These are phyloP conservation scores for Temnothorax curvispinosus DNA, from an alignment of 1,140 invertebrate genomes.

Conservation along the genomic window DNA sequence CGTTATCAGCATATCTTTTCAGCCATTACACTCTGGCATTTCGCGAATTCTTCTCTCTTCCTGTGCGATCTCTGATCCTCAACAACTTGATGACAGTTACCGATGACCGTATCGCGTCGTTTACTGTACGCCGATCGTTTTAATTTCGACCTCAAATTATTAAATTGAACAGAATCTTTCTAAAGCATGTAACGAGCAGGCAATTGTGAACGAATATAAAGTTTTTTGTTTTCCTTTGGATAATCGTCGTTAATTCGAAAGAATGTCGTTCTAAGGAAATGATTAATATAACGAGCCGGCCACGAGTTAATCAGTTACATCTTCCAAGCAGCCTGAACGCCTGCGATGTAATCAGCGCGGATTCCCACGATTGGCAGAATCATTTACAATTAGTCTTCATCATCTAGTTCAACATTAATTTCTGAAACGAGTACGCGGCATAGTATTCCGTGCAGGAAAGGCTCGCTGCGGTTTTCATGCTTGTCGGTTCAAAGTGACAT, in stretches of 20 bases:
- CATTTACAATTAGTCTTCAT: slow-evolving; percentile 73
- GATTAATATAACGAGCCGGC: slow-evolving; percentile 50
- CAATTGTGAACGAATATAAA: neutral
- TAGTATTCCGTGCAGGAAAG: neutral
- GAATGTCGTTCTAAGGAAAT: slow-evolving; percentile 62
- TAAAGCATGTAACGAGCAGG: neutral
- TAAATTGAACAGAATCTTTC: neutral
- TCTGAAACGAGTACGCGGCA: slow-evolving; percentile 60
- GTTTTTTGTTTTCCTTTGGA: neutral
- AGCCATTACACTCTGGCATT: slow-evolving; percentile 3
- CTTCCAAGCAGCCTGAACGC: slow-evolving; percentile 10
- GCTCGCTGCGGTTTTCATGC: slow-evolving; percentile 63
- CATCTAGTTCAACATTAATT: slow-evolving; percentile 71
- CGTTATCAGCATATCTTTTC: slow-evolving; percentile 22
- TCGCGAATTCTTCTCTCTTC: neutral
- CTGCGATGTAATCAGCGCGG: slow-evolving; percentile 65
- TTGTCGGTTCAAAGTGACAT: slow-evolving; percentile 42
- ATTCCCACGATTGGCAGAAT: slow-evolving; percentile 74
- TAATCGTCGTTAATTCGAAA: slow-evolving; percentile 8
- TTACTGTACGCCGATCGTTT: slow-evolving; percentile 19
- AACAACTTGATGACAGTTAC: slow-evolving; percentile 1
- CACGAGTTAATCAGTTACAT: slow-evolving; percentile 62
- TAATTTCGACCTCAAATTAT: neutral
- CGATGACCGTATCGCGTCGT: slow-evolving; percentile 19
- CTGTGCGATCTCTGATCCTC: slow-evolving; percentile 6